Evolutionary conservation across 1,140 invertebrate genomes (phyloP), one percentile per base, ranked within the genome.

Genomic region (Euwallacea similis): DNA sequence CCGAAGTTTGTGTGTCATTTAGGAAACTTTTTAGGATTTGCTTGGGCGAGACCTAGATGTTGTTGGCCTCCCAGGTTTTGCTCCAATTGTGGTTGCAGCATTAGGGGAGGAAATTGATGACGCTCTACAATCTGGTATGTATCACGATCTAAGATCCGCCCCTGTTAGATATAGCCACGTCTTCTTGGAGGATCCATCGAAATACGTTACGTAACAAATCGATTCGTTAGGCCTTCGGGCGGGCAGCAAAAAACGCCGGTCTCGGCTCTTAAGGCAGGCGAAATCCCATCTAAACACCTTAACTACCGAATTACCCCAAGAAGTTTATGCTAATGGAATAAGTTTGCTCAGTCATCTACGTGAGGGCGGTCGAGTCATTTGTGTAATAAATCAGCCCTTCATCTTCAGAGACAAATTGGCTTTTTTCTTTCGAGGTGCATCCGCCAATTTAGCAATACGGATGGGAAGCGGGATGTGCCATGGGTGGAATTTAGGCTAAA

Each of bases 281-380:
- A 69, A 70, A 70, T 64, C 69, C 42, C 62, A 56, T 63, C 69
- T 70, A 70, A 70, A 70, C 69, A 70, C 69, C 69, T 70, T 65
- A 65, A 65, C 69, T 70, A 70, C 69, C 69, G 69, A 70, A 70
- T 70, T 70, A 70, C 69, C 59, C 67, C 59, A 55, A 62, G 61
- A 70, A 70, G 42, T 70, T 70, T 70, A 70, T 70, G 69, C 69
- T 70, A 70, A 70, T 70, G 69, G 69, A 70, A 70, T 70, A 70
- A 70, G 56, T 70, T 70, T 70, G 69, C 69, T 65, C 69, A 70
- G 69, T 70, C 69, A 70, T 70, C 69, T 64, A 43, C 41, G 61
- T 70, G 33, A 70, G 54, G 62, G 61, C 60, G 42, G 67, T 44
- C 42, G 46, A 62, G 59, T 69, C 67, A 42, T 63, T 69, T 69